A percentile compares a stretch with the other conserved stretches of the same genome.
phyloP scores from a whole-genome alignment of 2,113 vertebrate species.

The Tichodroma muraria region DNA sequence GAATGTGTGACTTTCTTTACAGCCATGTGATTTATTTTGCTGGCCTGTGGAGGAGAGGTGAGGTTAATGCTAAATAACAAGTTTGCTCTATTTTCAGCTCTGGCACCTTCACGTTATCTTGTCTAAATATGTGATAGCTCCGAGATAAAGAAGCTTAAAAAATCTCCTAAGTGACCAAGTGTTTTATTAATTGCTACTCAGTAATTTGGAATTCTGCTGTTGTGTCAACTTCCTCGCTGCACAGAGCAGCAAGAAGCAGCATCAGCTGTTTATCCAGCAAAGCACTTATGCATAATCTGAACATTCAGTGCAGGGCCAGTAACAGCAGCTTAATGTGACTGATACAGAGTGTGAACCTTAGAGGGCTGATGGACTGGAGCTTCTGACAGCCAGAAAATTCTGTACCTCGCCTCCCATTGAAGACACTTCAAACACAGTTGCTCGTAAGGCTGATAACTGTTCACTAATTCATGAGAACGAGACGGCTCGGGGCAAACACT shows the following conservation, averaged over 20 bases:
- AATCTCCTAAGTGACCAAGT: background rate
- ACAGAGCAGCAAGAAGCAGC: background rate
- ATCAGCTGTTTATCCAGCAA: background rate
- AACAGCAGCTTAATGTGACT: background rate
- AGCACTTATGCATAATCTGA: background rate
- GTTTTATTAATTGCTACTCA: background rate
- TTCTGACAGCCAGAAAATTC: background rate
- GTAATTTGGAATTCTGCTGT: background rate
- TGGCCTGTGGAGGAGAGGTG: background rate
- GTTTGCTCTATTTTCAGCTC: background rate
- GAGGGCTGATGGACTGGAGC: background rate
- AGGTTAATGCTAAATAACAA: slow-evolving; percentile 10
- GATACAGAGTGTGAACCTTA: rapidly evolving
- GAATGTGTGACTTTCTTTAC: background rate
- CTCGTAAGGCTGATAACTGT: rapidly evolving
- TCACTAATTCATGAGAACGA: background rate
- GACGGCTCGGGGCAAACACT: rapidly evolving
- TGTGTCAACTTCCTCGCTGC: background rate
- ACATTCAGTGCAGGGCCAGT: background rate
- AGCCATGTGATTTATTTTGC: background rate
- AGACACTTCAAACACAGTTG: background rate
- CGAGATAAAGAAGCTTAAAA: background rate
- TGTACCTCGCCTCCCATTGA: background rate
- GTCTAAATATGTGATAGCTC: background rate
- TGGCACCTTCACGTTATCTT: background rate